Base-by-base conservation (phyloP, 2,113 vertebrate species). In the Spea multiplicata region DNA sequence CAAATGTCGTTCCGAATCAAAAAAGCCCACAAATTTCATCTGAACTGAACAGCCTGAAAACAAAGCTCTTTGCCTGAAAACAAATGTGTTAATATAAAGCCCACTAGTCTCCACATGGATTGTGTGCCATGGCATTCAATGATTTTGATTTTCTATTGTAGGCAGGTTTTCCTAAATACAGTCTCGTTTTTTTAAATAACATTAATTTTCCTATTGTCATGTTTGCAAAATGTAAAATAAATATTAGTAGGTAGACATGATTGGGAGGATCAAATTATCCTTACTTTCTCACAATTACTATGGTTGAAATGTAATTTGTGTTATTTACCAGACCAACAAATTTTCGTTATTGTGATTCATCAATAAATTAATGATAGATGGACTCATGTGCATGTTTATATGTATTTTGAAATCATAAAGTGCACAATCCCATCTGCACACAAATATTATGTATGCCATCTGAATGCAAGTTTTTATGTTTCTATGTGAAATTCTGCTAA, bases 301-400 rank as follows among this genome's bases (percentile, higher is more conserved):
- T 65, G 53, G 50, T 80, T 68, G 5, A 8, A n/a, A 17, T 66
- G 52, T n/a, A 67, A 30, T 71, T 66, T 78, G 17, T 55, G 62
- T 55, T 74, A 68, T 59, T 80, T 72, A 7, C 10, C 3, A 57
- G 48, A 45, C 52, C 52, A 80, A 68, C 61, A 13, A 57, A 59
- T 30, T 66, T 68, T 45, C 61, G 8, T 47, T 68, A 61, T 74
- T 80, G 78, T 80, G 64, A 68, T 80, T 45, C 78, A 80, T 80
- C 71, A 80, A 80, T 80, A 74, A 80, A 74, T 80, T 9, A 73
- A 79, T 73, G 49, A 73, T 73, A 79, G 77, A 79, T 66, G 49
- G 61, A 59, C 14, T 73, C 70, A 73, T 73, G 50, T 47, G 10
- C 73, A 80, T 80, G 73, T 80, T 80, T 80, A 74, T 62, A 68